These are phyloP conservation scores for Drosophila arizonae DNA, from an alignment of 1,140 invertebrate genomes.

Conservation along the genomic window DNA sequence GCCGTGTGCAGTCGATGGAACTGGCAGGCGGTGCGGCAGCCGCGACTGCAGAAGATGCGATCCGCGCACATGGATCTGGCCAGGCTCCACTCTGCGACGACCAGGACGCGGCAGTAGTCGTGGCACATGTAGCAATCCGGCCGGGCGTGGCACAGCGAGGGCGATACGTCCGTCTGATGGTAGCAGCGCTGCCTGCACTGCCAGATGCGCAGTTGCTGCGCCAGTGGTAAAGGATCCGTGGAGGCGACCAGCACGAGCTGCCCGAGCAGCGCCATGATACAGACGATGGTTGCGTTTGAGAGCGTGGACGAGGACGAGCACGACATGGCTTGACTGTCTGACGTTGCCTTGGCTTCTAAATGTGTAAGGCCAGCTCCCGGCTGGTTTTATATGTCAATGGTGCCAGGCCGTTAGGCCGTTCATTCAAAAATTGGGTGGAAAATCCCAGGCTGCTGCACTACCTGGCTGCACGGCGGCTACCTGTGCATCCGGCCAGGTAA, in stretches of 20 bases:
- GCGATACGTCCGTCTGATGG: constrained; percentile 26
- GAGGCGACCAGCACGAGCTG: constrained; percentile 42
- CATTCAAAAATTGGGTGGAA: constrained; percentile 48
- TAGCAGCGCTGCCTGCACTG: constrained; percentile 65
- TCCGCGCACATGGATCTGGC: constrained; percentile 69
- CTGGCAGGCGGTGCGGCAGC: constrained; percentile 67
- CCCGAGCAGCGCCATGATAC: constrained; percentile 6
- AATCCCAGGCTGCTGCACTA: constrained; percentile 24
- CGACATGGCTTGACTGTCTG: constrained; percentile 26
- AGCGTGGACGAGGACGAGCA: not conserved
- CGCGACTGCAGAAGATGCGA: constrained; percentile 59
- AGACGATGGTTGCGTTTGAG: not conserved
- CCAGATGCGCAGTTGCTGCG: constrained; percentile 38
- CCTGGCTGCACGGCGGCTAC: not conserved
- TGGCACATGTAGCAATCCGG: constrained; percentile 76
- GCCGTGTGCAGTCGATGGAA: constrained; percentile 40
- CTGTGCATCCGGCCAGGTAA: constrained; percentile 37
- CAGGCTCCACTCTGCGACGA: constrained; percentile 50
- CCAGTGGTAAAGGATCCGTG: constrained; percentile 8
- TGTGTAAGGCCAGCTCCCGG: not conserved
- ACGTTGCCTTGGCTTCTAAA: constrained; percentile 51
- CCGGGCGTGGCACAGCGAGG: constrained; percentile 41
- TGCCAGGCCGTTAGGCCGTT: constrained; percentile 6
- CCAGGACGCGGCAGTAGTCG: constrained; percentile 69
- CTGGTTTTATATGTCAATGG: constrained; percentile 45